These are phyloP conservation scores for Adrianichthys oophorus DNA, from an alignment of 2,797 vertebrate genomes.

Conservation along the genomic window DNA sequence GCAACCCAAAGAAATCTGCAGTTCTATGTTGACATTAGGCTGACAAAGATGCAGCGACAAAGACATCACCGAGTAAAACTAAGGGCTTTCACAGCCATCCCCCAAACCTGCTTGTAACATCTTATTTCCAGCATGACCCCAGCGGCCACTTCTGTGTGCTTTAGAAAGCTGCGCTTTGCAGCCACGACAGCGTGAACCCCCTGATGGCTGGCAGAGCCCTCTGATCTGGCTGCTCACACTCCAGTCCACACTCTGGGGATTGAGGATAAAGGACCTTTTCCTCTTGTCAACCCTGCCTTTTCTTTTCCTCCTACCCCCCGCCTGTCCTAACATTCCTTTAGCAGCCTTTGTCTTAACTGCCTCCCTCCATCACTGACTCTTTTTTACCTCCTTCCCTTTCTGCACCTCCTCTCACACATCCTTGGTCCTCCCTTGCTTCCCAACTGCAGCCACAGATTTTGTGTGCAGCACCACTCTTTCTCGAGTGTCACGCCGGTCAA, in stretches of 20 bases:
- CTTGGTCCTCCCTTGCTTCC: slow-evolving; percentile 14
- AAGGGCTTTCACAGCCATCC: slow-evolving; percentile 37
- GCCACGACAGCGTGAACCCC: slow-evolving; percentile 55
- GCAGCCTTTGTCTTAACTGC: slow-evolving; percentile 48
- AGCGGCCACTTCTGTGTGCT: slow-evolving; percentile 52
- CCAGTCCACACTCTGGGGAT: slow-evolving; percentile 60
- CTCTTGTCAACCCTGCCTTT: slow-evolving; percentile 30
- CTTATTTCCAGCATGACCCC: slow-evolving; percentile 58
- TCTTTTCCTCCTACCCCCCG: slow-evolving; percentile 2
- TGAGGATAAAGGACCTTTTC: slow-evolving; percentile 61
- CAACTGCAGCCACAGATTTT: slow-evolving; percentile 49
- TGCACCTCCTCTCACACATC: slow-evolving; percentile 11
- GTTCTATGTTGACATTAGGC: slow-evolving; percentile 18
- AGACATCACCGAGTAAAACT: slow-evolving; percentile 33
- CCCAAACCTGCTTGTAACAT: slow-evolving; percentile 60
- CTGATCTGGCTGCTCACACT: slow-evolving; percentile 68
- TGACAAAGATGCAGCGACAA: too few relatives aligned
- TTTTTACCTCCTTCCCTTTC: slow-evolving; percentile 44
- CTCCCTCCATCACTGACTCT: slow-evolving; percentile 37
- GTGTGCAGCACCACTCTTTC: slow-evolving; percentile 63
- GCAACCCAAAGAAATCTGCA: slow-evolving; percentile 46
- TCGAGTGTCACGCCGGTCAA: slow-evolving; percentile 69
- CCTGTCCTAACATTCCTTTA: slow-evolving; percentile 25
- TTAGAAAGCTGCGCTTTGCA: slow-evolving; percentile 54
- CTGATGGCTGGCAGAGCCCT: slow-evolving; percentile 60